Conservation (phyloP, 2,888 invertebrate genomes). For the Drosophila prolongata region DNA sequence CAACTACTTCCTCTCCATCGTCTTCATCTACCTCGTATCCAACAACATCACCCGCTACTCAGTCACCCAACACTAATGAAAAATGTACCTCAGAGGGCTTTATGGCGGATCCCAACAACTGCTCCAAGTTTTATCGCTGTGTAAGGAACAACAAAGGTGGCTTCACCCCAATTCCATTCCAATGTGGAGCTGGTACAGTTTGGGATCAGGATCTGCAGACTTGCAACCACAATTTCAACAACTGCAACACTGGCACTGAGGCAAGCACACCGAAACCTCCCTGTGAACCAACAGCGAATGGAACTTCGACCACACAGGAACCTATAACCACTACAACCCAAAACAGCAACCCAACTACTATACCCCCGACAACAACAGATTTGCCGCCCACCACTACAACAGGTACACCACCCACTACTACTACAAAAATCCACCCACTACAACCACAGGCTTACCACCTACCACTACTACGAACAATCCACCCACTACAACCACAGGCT, state of each 20-base stretch:
- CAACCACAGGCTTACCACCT: not conserved
- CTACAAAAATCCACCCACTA: not conserved
- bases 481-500: not conserved
- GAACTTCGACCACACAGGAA: constrained; percentile 23
- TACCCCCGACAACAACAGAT: constrained; percentile 14
- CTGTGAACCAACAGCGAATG: constrained; percentile 44
- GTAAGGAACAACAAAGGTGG: constrained; percentile 87
- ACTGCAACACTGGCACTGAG: constrained; percentile 58
- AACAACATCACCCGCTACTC: constrained; percentile 40
- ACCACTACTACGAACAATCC: constrained; percentile 12
- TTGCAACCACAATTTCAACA: constrained; percentile 82
- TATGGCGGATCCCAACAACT: constrained; percentile 85
- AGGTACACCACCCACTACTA: not conserved
- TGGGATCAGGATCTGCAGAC: constrained; percentile 86
- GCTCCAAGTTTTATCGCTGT: constrained; percentile 89
- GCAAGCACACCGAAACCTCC: constrained; percentile 34
- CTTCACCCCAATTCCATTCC: constrained; percentile 87
- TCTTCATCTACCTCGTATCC: constrained; percentile 23
- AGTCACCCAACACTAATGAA: constrained; percentile 43
- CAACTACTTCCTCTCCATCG: constrained; percentile 20
- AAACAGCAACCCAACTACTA: constrained; percentile 16
- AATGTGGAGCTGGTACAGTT: constrained; percentile 88
- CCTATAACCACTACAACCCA: constrained; percentile 9
- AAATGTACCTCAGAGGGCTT: constrained; percentile 85
- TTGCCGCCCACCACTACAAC: constrained; percentile 26